Evolutionary conservation across 2,888 invertebrate genomes (phyloP).

Genomic region (Lasioglossum malachurum): DNA sequence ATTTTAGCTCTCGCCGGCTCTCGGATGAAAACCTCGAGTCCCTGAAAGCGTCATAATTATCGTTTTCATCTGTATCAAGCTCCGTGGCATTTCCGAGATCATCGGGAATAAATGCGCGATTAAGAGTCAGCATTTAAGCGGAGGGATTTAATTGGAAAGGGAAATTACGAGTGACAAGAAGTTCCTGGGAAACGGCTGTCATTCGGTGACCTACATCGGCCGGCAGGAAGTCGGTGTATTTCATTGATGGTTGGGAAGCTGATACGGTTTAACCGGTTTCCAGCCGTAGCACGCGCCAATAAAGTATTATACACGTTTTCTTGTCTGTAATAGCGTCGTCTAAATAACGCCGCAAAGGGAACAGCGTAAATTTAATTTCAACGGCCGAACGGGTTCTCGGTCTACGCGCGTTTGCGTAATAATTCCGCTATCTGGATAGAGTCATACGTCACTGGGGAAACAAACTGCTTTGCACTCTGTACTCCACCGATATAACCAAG

Average conservation of each 20-base stretch:
- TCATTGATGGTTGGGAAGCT: constrained; percentile 51
- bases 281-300: constrained; percentile 48
- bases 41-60: constrained; percentile 6
- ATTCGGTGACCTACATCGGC: constrained; percentile 29
- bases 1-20: neutral
- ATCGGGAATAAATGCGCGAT: neutral
- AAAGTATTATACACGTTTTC: constrained; percentile 37
- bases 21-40: neutral
- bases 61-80: constrained; percentile 1
- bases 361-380: constrained; percentile 34
- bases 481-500: neutral
- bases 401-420: constrained; percentile 12
- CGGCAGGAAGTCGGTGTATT: constrained; percentile 31
- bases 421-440: constrained; percentile 16
- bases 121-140: neutral
- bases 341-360: constrained; percentile 14
- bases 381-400: constrained; percentile 33
- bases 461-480: neutral
- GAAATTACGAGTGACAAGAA: neutral
- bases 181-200: constrained; percentile 21
- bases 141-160: neutral
- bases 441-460: neutral
- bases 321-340: constrained; percentile 32
- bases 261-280: constrained; percentile 60
- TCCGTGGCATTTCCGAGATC: neutral